Evolutionary conservation across 1,140 invertebrate genomes (phyloP).

Genomic region (Trigoniulus corallinus): DNA sequence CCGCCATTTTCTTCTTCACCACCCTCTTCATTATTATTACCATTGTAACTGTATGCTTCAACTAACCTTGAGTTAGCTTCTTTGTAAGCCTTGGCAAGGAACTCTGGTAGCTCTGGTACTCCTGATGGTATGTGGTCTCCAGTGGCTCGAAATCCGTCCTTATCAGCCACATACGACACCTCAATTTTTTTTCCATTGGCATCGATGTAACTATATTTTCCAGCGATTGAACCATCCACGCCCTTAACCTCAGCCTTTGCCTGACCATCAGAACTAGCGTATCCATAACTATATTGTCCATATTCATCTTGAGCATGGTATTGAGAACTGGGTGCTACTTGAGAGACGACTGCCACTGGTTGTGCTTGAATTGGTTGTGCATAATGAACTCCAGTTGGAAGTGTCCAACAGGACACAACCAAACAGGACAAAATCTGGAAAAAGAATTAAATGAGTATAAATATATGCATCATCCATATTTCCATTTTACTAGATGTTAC

Average conservation of each 20-base stretch:
- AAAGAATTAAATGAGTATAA: too few relatives aligned
- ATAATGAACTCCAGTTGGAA: too few relatives aligned
- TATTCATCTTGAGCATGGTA: slow-evolving; percentile 7
- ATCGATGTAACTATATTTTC: slow-evolving; percentile 76
- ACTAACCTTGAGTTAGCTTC: neutral
- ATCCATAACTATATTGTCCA: slow-evolving; percentile 74
- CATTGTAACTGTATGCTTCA: neutral
- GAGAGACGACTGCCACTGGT: neutral
- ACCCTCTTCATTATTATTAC: neutral
- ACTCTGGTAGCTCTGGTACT: neutral
- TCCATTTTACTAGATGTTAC: too few relatives aligned
- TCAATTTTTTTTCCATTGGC: slow-evolving; percentile 72
- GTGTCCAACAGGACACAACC: too few relatives aligned
- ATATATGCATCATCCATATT: too few relatives aligned
- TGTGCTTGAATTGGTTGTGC: too few relatives aligned
- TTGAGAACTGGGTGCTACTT: neutral
- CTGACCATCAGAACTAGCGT: slow-evolving; percentile 72
- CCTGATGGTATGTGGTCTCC: neutral
- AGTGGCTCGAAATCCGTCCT: slow-evolving; percentile 61
- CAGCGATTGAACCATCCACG: slow-evolving; percentile 66
- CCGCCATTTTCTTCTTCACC: neutral
- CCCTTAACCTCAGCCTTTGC: slow-evolving; percentile 76
- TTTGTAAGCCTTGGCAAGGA: neutral
- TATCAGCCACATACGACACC: slow-evolving; percentile 80
- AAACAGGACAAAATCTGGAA: too few relatives aligned